phyloP scores from a whole-genome alignment of 2,888 invertebrate genomes.

The Coenonympha glycerion region DNA sequence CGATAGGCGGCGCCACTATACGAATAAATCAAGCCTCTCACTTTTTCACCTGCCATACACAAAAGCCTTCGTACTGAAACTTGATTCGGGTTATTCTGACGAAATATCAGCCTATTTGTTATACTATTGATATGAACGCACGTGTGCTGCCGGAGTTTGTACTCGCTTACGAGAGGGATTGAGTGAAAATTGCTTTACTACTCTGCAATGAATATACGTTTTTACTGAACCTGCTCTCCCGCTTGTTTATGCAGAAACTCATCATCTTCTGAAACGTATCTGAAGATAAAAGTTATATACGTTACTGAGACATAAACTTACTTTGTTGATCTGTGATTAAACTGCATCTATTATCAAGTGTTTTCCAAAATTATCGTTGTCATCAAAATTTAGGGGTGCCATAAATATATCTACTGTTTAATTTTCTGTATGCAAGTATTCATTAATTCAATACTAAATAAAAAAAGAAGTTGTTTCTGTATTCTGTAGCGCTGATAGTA shows the following conservation, averaged over 20 bases:
- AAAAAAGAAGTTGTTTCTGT: constrained; percentile 54
- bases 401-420: too few species aligned
- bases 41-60: constrained; percentile 77
- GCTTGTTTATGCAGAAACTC: too few species aligned
- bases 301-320: too few species aligned
- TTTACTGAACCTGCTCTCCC: constrained; percentile 36
- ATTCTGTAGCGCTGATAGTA: constrained; percentile 44
- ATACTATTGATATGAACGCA: constrained; percentile 73
- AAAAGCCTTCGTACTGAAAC: constrained; percentile 73
- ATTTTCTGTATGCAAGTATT: too few species aligned
- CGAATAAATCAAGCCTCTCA: constrained; percentile 74
- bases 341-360: constrained; percentile 2
- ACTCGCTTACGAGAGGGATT: constrained; percentile 71
- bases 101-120: constrained; percentile 76
- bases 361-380: constrained; percentile 8
- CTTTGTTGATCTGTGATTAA: not conserved
- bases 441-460: constrained; percentile 66
- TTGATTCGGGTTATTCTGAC: constrained; percentile 76
- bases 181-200: constrained; percentile 72
- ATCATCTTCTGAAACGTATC: too few species aligned
- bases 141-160: constrained; percentile 72
- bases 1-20: constrained; percentile 69
- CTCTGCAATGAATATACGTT: constrained; percentile 70
- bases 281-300: too few species aligned
- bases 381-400: constrained; percentile 33